Percentiles rank a stretch among this genome's conserved stretches.
phyloP scores from a whole-genome alignment of 2,888 invertebrate species.

The Megalurothrips usitatus region DNA sequence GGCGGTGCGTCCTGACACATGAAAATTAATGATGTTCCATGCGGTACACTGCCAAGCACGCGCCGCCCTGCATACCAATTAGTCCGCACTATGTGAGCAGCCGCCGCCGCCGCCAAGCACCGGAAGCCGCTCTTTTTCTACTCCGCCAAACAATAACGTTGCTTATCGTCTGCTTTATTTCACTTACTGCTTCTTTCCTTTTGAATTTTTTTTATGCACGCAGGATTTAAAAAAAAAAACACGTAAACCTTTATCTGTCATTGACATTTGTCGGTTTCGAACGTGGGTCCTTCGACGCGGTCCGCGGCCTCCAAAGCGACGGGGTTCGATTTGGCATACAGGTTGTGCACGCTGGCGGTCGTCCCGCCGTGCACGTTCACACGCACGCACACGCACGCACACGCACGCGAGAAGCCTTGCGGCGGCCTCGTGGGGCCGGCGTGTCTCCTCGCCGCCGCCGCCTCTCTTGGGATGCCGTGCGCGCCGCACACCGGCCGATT shows the following conservation, averaged over 20 bases:
- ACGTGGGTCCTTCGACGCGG: too few species aligned
- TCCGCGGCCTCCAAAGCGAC: background rate
- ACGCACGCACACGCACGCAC: background rate
- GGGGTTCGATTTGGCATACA: too few species aligned
- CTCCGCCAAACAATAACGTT: background rate
- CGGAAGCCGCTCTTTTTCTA: background rate
- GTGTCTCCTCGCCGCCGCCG: background rate
- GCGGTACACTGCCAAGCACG: background rate
- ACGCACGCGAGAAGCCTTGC: background rate
- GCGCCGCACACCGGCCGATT: background rate
- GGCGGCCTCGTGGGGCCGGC: background rate
- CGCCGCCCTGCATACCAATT: background rate
- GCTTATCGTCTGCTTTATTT: background rate
- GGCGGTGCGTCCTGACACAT: constrained; percentile 15
- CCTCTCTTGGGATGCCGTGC: background rate
- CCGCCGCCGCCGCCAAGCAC: background rate
- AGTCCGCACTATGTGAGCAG: background rate
- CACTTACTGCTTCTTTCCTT: background rate
- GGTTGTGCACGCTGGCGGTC: background rate
- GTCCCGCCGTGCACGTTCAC: background rate
- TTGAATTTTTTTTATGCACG: too few species aligned
- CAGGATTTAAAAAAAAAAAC: too few species aligned
- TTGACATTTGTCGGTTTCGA: too few species aligned
- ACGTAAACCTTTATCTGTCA: too few species aligned
- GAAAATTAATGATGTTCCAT: constrained; percentile 7